Evolutionary conservation across 1,140 invertebrate genomes (phyloP), one percentile per base, ranked within the genome.

Genomic region (Drosophila nebulosa): DNA sequence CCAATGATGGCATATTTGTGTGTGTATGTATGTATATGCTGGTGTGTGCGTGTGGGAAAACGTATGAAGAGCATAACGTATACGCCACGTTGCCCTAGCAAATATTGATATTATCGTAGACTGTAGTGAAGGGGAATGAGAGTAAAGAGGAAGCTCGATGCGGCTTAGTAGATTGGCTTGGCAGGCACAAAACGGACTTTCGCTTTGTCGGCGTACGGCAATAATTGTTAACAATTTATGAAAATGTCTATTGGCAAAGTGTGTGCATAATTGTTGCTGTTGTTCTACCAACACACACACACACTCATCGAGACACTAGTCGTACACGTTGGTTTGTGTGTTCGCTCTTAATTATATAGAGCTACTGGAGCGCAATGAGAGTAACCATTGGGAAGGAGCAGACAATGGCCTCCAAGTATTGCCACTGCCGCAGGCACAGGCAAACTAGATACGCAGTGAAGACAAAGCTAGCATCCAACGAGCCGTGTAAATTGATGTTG

Each of bases 141-240:
- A 55, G 18, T 32, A n/a, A n/a, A n/a, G n/a, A 27, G 73, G 57
- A 30, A n/a, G n/a, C n/a, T n/a, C n/a, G n/a, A 30, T 30, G 72
- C 52, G 57, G 39, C 39, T 46, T 18, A 6, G 39, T 10, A 46
- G 16, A 16, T 46, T 21, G 7, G 9, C 39, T 21, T 16, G 39
- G 39, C 16, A 57, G 59, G 69, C 73, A 53, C 53, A 74, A 27
- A 39, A 66, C 73, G 63, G 72, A 70, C 75, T 56, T 78, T 72
- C 64, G 62, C 71, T 73, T 76, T 72, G 76, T 62, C 65, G 59
- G 14, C 67, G 57, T 63, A 57, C 55, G 63, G 77, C 63, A 65
- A 68, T 81, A 83, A 88, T 88, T 88, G 78, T 88, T 83, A 76
- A 88, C 71, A 86, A 88, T 88, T 88, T 76, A 88, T 88, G 72